These are phyloP conservation scores for Nyctibius grandis DNA, from an alignment of 2,797 vertebrate genomes.

Conservation along the genomic window DNA sequence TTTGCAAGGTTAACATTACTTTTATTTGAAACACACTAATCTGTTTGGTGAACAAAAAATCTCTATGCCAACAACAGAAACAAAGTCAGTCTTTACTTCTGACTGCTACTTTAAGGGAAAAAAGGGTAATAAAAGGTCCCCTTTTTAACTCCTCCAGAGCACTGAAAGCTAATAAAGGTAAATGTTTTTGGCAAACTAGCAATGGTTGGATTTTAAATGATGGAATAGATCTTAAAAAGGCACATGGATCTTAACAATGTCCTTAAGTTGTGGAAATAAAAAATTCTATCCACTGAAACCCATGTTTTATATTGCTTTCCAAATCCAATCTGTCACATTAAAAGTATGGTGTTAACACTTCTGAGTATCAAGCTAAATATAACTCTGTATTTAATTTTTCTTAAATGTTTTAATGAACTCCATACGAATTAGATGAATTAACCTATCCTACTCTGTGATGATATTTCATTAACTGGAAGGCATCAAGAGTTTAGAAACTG, in stretches of 20 bases:
- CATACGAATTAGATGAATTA: background rate
- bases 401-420: background rate
- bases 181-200: background rate
- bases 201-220: background rate
- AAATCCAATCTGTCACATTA: slow-evolving; percentile 24
- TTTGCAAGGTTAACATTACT: background rate
- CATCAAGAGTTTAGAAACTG: background rate
- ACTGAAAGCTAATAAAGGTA: background rate
- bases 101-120: background rate
- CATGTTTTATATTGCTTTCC: background rate
- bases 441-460: background rate
- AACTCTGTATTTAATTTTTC: background rate
- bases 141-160: background rate
- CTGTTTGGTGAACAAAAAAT: background rate
- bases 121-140: background rate
- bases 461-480: background rate
- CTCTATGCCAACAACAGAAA: background rate
- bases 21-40: background rate
- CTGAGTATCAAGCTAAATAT: background rate
- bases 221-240: slow-evolving; percentile 1
- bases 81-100: background rate
- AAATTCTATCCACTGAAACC: background rate
- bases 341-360: slow-evolving; percentile 18
- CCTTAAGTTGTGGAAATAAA: slow-evolving; percentile 10
- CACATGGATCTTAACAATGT: background rate